Conservation (phyloP, 2,888 invertebrate species). For the Sesia apiformis region DNA sequence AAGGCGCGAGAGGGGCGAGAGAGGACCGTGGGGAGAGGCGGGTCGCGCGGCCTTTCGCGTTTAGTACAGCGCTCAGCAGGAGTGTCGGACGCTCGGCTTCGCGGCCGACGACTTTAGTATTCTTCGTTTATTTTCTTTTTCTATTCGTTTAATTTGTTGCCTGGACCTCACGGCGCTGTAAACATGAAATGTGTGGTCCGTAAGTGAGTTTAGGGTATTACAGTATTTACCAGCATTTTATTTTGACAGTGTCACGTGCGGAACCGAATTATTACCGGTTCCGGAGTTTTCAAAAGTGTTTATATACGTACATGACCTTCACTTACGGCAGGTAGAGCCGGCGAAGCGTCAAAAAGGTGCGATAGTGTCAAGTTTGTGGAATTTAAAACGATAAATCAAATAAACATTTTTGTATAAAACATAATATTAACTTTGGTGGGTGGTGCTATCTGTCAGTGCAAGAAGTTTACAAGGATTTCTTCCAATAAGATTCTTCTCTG, state of each 20-base stretch:
- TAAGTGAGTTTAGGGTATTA: slow-evolving; percentile 45
- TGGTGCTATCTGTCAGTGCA: slow-evolving; percentile 13
- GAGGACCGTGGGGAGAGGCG: slow-evolving; percentile 47
- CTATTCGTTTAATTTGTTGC: slow-evolving; percentile 71
- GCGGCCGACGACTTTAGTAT: slow-evolving; percentile 67
- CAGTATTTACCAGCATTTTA: slow-evolving; percentile 43
- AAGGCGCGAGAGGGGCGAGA: slow-evolving; percentile 38
- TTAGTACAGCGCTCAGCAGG: slow-evolving; percentile 74
- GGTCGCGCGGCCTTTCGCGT: slow-evolving; percentile 64
- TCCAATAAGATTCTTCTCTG: slow-evolving; percentile 50
- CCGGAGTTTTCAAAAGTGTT: slow-evolving; percentile 66
- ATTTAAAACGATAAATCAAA: slow-evolving; percentile 22
- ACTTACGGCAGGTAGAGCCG: slow-evolving; percentile 60
- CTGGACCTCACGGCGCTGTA: slow-evolving; percentile 41
- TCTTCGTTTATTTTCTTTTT: slow-evolving; percentile 74
- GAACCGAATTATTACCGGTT: slow-evolving; percentile 66
- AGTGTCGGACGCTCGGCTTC: slow-evolving; percentile 71
- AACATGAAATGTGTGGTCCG: slow-evolving; percentile 47
- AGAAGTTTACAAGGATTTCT: slow-evolving; percentile 38
- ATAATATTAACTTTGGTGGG: not conserved
- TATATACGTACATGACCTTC: slow-evolving; percentile 64
- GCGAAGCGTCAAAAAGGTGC: slow-evolving; percentile 47
- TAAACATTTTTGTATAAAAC: not conserved
- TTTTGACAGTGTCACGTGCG: slow-evolving; percentile 70
- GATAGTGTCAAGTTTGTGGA: slow-evolving; percentile 37